Evolutionary conservation across 2,113 vertebrate genomes (phyloP).

Genomic region (Phaethon lepturus): DNA sequence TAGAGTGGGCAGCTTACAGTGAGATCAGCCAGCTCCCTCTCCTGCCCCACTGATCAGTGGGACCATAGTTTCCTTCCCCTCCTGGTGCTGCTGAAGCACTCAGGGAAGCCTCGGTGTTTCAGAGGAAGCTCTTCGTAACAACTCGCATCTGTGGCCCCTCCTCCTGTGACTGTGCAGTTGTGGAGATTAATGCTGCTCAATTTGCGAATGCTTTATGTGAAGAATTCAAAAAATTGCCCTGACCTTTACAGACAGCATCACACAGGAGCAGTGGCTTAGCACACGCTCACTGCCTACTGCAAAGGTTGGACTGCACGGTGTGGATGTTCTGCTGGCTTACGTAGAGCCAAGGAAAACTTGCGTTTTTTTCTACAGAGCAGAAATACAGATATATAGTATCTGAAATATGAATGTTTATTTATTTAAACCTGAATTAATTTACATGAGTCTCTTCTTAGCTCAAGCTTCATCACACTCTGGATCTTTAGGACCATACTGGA

Average conservation of each 20-base stretch:
- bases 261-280: neutral
- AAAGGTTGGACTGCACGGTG: rapidly evolving
- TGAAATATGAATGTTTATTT: neutral
- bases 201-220: neutral
- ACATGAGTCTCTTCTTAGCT: neutral
- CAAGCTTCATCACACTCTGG: neutral
- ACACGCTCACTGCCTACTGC: rapidly evolving
- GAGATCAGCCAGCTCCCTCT: neutral
- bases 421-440: neutral
- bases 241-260: neutral
- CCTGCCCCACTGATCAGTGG: too few relatives aligned
- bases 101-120: neutral
- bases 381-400: neutral
- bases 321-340: neutral
- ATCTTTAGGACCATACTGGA: neutral
- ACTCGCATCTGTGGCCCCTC: neutral
- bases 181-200: neutral
- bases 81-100: neutral
- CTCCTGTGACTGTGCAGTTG: neutral
- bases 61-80: neutral
- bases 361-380: neutral
- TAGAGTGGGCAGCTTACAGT: neutral
- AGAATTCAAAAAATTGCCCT: neutral
- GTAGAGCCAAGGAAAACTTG: rapidly evolving
- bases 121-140: neutral